phyloP scores from a whole-genome alignment of 2,113 vertebrate species.

The Lethenteron camtschaticum region DNA sequence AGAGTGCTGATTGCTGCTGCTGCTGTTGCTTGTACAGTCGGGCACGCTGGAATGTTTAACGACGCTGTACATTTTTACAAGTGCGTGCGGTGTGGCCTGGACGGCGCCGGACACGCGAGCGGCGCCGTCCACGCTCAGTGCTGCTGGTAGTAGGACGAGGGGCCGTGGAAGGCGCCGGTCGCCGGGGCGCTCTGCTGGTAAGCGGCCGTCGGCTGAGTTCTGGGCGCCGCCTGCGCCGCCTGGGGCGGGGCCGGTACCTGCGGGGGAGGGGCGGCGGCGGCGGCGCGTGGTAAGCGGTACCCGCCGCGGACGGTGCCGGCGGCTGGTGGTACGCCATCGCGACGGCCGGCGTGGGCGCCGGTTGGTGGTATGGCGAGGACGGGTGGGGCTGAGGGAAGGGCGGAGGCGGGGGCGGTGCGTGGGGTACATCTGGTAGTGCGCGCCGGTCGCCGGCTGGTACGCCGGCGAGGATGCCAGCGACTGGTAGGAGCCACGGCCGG shows the following conservation, averaged over 20 bases:
- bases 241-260: neutral
- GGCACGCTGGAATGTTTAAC: too few relatives aligned
- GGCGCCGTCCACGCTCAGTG: too few relatives aligned
- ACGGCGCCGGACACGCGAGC: too few relatives aligned
- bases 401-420: neutral
- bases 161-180: too few relatives aligned
- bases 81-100: too few relatives aligned
- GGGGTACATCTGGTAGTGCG: neutral
- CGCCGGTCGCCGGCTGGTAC: neutral
- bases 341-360: conserved; percentile 1
- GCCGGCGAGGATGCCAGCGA: neutral
- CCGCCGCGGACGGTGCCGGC: neutral
- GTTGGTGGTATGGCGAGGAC: neutral
- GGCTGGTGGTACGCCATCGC: neutral
- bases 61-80: too few relatives aligned
- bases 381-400: neutral
- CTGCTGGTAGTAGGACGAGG: too few relatives aligned
- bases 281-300: neutral
- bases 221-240: too few relatives aligned
- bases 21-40: too few relatives aligned
- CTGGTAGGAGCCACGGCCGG: neutral
- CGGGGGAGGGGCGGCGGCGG: neutral
- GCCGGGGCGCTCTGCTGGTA: too few relatives aligned
- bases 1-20: too few relatives aligned
- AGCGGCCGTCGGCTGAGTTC: too few relatives aligned